phyloP scores from a whole-genome alignment of 1,140 invertebrate species.

The Eulimnadia texana region DNA sequence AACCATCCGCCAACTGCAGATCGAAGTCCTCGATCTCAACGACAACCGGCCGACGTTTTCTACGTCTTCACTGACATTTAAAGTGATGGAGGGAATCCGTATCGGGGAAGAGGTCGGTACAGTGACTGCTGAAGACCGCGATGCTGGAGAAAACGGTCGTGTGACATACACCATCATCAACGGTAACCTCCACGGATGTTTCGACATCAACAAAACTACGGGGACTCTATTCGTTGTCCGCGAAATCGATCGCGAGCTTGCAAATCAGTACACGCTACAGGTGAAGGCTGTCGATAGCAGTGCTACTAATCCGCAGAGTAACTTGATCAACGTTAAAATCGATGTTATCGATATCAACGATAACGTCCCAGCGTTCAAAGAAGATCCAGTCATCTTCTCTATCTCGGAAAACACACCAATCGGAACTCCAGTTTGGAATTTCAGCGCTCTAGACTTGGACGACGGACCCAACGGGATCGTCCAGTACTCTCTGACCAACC shows the following conservation, averaged over 20 bases:
- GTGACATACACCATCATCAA: constrained; percentile 62
- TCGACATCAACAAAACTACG: constrained; percentile 71
- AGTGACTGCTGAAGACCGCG: constrained; percentile 52
- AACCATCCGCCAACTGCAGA: constrained; percentile 59
- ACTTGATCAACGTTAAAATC: constrained; percentile 72
- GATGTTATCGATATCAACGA: constrained; percentile 86
- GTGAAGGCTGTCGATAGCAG: constrained; percentile 79
- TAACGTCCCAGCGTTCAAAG: constrained; percentile 68
- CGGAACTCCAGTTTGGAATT: constrained; percentile 65
- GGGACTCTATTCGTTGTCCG: constrained; percentile 69
- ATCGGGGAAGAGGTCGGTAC: constrained; percentile 63
- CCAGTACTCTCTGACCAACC: constrained; percentile 21
- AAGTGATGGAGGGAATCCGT: constrained; percentile 57
- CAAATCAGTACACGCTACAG: constrained; percentile 68
- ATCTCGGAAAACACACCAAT: constrained; percentile 58
- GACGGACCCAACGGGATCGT: constrained; percentile 68
- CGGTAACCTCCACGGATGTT: constrained; percentile 52
- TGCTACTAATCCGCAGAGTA: constrained; percentile 70
- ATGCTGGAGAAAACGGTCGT: constrained; percentile 45
- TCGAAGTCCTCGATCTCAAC: constrained; percentile 78
- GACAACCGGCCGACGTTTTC: constrained; percentile 82
- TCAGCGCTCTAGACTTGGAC: constrained; percentile 70
- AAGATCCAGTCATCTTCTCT: constrained; percentile 61
- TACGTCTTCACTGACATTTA: constrained; percentile 71
- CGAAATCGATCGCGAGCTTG: constrained; percentile 66